These are phyloP conservation scores for Microtus californicus DNA, from an alignment of 2,797 vertebrate genomes.

Conservation along the genomic window DNA sequence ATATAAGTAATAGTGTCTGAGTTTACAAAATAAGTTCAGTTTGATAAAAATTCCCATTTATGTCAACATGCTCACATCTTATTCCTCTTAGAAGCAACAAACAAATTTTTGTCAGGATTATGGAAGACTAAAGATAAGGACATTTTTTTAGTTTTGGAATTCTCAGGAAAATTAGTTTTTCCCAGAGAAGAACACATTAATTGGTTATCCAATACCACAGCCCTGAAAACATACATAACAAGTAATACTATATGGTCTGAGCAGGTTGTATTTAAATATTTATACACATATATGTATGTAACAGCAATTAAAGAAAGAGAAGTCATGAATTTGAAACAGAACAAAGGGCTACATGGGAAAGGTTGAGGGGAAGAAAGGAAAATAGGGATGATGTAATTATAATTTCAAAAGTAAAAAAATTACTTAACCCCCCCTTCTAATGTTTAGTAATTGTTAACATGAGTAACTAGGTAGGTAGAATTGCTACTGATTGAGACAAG, in stretches of 20 bases:
- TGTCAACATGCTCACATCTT: constrained; percentile 53
- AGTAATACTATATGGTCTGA: not conserved
- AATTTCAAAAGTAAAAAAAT: not conserved
- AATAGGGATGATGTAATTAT: not conserved
- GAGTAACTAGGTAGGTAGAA: constrained; percentile 30
- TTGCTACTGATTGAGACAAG: constrained; percentile 43
- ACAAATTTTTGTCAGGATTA: constrained; percentile 43
- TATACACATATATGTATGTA: not conserved
- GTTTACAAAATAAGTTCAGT: constrained; percentile 9
- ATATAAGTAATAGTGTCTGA: constrained; percentile 23
- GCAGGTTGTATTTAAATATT: not conserved
- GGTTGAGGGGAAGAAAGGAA: not conserved
- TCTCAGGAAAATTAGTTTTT: not conserved
- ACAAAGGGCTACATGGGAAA: not conserved
- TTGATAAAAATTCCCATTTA: constrained; percentile 51
- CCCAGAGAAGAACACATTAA: not conserved
- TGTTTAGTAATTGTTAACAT: constrained; percentile 54
- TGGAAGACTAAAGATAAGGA: constrained; percentile 15
- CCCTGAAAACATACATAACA: not conserved
- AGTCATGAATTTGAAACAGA: not conserved
- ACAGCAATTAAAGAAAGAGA: not conserved
- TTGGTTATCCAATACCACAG: not conserved
- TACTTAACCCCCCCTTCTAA: not conserved
- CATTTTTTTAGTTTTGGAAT: constrained; percentile 50
- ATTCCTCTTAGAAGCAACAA: constrained; percentile 42